These are phyloP conservation scores for Clarias gariepinus DNA, from an alignment of 2,113 vertebrate species.

Conservation along the genomic window DNA sequence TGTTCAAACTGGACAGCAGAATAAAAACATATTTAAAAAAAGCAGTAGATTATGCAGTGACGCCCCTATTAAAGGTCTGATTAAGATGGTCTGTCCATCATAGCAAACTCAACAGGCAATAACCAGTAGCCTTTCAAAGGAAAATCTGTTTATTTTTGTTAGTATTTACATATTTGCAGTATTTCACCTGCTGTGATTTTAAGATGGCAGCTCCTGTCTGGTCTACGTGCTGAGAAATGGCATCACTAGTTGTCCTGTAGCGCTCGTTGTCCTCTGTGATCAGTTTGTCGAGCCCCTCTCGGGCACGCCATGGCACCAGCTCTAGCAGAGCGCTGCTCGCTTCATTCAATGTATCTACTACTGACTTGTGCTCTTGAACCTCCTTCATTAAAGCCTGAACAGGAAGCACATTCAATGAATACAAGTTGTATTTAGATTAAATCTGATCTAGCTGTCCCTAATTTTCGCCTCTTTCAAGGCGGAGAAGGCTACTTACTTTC, in stretches of 20 bases:
- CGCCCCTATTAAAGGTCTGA: conserved; percentile 39
- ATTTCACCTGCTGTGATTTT: conserved; percentile 89
- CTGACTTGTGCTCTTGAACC: conserved; percentile 77
- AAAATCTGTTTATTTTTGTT: background rate
- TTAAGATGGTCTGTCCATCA: conserved; percentile 25
- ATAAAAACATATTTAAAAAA: background rate
- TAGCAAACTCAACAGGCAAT: conserved; percentile 17
- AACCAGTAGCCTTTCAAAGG: background rate
- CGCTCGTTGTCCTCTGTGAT: conserved; percentile 87
- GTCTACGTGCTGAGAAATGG: conserved; percentile 82
- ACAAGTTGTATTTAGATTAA: background rate
- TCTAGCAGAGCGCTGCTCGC: conserved; percentile 87
- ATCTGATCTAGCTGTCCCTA: background rate
- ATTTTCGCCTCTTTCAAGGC: background rate
- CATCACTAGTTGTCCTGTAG: conserved; percentile 79
- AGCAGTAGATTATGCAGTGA: background rate
- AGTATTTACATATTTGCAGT: background rate
- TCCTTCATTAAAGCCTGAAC: conserved; percentile 84
- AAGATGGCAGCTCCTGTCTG: conserved; percentile 88
- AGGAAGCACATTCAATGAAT: background rate
- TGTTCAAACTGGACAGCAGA: conserved; percentile 87
- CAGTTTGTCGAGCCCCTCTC: conserved; percentile 89
- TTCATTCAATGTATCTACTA: conserved; percentile 88
- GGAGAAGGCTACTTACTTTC: conserved; percentile 74
- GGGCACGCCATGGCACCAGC: conserved; percentile 90